Percentiles rank a stretch among this genome's conserved stretches.
Conservation (phyloP, 2,113 vertebrate genomes). For the Platycercus adscitus region DNA sequence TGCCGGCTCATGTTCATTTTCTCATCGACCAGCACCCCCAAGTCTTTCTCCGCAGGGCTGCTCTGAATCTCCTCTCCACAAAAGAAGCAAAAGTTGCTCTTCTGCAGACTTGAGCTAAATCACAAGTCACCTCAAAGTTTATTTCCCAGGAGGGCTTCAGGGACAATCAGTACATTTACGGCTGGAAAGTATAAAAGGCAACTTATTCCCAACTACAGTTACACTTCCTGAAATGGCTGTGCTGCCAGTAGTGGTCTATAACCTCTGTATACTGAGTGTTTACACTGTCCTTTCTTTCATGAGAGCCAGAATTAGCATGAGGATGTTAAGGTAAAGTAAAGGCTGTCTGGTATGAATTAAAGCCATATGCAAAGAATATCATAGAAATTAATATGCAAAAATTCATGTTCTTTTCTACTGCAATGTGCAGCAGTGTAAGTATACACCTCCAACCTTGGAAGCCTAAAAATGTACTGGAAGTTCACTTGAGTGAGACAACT, state of each 20-base stretch:
- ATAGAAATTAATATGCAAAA: background rate
- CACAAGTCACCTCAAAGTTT: rapidly evolving
- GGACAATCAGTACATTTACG: background rate
- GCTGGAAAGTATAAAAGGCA: background rate
- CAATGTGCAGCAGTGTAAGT: background rate
- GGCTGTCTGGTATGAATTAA: background rate
- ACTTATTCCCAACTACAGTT: background rate
- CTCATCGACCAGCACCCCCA: too few relatives aligned
- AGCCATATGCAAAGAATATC: background rate
- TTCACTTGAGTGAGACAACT: background rate
- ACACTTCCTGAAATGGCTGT: background rate
- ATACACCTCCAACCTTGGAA: background rate
- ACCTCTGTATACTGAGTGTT: background rate
- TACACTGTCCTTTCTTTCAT: background rate
- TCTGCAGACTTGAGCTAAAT: background rate
- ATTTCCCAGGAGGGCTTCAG: background rate
- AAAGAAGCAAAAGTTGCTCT: background rate
- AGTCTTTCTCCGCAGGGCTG: too few relatives aligned
- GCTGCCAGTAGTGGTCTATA: background rate
- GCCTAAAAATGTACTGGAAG: background rate
- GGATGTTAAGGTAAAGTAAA: background rate
- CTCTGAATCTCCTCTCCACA: too few relatives aligned
- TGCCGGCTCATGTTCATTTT: too few relatives aligned
- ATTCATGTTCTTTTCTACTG: background rate
- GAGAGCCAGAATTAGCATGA: background rate